Base-by-base conservation (phyloP, 2,797 vertebrate species). In the Crenichthys baileyi region DNA sequence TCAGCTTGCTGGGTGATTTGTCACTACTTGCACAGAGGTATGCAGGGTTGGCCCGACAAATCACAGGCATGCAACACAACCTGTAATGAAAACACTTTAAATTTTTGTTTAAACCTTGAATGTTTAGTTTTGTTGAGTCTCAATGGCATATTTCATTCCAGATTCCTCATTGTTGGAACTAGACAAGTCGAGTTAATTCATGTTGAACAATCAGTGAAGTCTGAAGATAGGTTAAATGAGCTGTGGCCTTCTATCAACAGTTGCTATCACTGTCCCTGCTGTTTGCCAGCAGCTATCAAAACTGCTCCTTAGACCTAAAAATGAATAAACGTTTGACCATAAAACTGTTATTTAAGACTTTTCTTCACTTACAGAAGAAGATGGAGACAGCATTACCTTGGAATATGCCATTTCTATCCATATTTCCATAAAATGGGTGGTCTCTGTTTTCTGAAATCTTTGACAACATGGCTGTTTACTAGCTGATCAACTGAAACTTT, bases 1-100 rank as follows among this genome's bases (percentile, higher is more conserved):
- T 90, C 65, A 41, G 82, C 89, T 91, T 31, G 70, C 84, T 88
- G 85, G 88, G 79, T 89, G 73, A 85, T 92, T 90, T 94, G 92
- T 93, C 82, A 85, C 79, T 85, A 90, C 93, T 90, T 77, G 94
- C 87, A 80, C 84, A 85, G 75, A 88, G 85, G 90, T 81, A 91
- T 93, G 88, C 73, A 70, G 85, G 78, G 56, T 70, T 22, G 7
- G 16, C 46, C 72, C 9, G 79, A 85, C 78, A 89, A 89, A 87
- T 91, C 83, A 79, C 78, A 75, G 48, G 22, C 36, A 16, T 48
- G 41, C 58, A 72, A 12, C 58, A 15, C 58, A 81, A 80, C 56
- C 29, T 78, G 26, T n/a, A 9, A 50, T 55, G 50, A 63, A 26
- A 63, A 12, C 20, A 39, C 15, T 48, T 29, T 0, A 0, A 70